Evolutionary conservation across 1,140 invertebrate species (phyloP).

Genomic region (Rhopalosiphum padi): DNA sequence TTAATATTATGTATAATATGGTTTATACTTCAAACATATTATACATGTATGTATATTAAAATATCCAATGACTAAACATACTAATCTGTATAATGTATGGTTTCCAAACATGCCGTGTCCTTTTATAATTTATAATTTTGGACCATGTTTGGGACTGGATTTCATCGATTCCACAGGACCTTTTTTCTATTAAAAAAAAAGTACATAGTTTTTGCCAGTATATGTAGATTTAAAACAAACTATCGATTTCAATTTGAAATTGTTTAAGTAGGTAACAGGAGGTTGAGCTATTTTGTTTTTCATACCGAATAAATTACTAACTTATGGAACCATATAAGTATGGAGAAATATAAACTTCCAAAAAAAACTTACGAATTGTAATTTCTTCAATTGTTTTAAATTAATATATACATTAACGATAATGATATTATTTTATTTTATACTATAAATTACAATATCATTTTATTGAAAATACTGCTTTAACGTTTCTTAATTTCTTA

Average conservation of each 20-base stretch:
- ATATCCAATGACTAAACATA: neutral
- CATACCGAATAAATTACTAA: neutral
- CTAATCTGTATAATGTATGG: neutral
- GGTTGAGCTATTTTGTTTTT: neutral
- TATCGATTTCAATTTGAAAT: neutral
- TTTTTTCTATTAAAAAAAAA: neutral
- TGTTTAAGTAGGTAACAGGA: neutral
- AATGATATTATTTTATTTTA: no score
- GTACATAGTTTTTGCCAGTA: neutral
- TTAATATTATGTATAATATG: neutral
- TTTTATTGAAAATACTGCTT: no score
- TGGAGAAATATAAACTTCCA: no score
- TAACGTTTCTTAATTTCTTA: no score
- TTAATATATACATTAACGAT: no score
- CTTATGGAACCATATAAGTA: no score
- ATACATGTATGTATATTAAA: neutral
- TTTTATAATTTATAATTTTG: neutral
- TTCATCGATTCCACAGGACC: neutral
- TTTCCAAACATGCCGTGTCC: neutral
- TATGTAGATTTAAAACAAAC: neutral
- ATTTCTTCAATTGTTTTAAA: no score
- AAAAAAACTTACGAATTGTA: no score
- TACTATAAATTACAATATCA: no score
- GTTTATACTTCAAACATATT: neutral
- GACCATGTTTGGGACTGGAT: neutral